phyloP scores from a whole-genome alignment of 2,113 vertebrate species.

The Danionella cerebrum region DNA sequence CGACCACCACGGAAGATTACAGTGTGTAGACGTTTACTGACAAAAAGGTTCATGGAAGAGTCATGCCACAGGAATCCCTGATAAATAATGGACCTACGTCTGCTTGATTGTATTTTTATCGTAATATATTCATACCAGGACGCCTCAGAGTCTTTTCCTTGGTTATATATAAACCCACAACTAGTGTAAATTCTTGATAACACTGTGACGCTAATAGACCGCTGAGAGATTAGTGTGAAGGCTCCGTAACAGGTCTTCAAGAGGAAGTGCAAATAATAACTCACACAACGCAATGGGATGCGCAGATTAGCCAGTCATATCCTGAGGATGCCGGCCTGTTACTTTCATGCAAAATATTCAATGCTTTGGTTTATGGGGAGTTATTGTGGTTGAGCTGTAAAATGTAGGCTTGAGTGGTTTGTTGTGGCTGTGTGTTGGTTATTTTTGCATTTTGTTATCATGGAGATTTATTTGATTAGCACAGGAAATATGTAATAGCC shows the following conservation, averaged over 20 bases:
- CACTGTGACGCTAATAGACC: not conserved
- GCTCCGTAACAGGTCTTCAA: not conserved
- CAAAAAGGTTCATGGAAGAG: not conserved
- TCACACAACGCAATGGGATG: not conserved
- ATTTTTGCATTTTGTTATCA: not conserved
- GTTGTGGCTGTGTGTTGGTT: not conserved
- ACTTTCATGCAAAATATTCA: not conserved
- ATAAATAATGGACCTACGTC: not conserved
- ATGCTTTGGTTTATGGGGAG: not conserved
- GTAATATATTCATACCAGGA: constrained; percentile 20
- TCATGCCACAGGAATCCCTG: constrained; percentile 4
- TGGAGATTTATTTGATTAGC: constrained; percentile 25
- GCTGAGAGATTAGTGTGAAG: constrained; percentile 16
- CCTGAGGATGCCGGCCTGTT: not conserved
- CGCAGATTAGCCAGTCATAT: not conserved
- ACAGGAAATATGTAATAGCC: constrained; percentile 56
- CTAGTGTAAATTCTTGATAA: constrained; percentile 47
- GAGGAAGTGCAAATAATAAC: constrained; percentile 1
- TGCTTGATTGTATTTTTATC: not conserved
- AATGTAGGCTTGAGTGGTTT: not conserved
- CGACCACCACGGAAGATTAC: not conserved
- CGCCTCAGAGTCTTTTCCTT: constrained; percentile 32
- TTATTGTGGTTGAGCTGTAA: not conserved
- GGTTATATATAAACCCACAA: constrained; percentile 48
- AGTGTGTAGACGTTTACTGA: not conserved